These are phyloP conservation scores for Semicossyphus pulcher DNA, from an alignment of 2,113 vertebrate genomes.

Conservation along the genomic window DNA sequence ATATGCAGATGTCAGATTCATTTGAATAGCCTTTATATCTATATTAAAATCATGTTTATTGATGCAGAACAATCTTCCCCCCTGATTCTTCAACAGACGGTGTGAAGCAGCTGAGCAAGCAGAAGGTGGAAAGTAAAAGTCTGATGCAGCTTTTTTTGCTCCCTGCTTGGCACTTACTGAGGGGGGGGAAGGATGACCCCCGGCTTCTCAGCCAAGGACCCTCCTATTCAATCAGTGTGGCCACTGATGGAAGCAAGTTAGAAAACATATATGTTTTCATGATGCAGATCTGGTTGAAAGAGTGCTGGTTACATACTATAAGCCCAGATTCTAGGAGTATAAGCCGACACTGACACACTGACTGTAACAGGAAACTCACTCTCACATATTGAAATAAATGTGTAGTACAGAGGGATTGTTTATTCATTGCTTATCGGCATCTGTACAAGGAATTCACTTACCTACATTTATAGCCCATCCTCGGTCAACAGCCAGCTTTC, in stretches of 20 bases:
- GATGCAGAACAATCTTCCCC: slow-evolving; percentile 38
- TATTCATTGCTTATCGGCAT: neutral
- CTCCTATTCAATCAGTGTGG: neutral
- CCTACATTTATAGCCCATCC: slow-evolving; percentile 98
- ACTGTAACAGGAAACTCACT: neutral
- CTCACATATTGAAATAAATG: neutral
- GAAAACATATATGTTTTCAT: neutral
- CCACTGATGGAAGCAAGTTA: neutral
- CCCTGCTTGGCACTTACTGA: slow-evolving; percentile 20
- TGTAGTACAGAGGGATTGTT: neutral
- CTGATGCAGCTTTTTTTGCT: slow-evolving; percentile 31
- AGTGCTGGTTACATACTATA: neutral
- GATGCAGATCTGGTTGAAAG: neutral
- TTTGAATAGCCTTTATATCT: slow-evolving; percentile 50
- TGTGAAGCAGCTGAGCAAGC: slow-evolving; percentile 57
- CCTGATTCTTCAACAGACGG: slow-evolving; percentile 47
- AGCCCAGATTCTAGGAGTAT: neutral
- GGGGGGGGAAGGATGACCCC: neutral
- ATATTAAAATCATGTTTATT: slow-evolving; percentile 64
- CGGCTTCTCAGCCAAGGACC: slow-evolving; percentile 10
- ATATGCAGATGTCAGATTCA: slow-evolving; percentile 6
- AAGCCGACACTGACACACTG: neutral
- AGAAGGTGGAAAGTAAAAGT: slow-evolving; percentile 28
- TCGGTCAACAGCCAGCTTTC: slow-evolving; percentile 94
- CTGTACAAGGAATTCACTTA: slow-evolving; percentile 51